Evolutionary conservation across 2,888 invertebrate species (phyloP).

Genomic region (Pseudeuparius sepicola): DNA sequence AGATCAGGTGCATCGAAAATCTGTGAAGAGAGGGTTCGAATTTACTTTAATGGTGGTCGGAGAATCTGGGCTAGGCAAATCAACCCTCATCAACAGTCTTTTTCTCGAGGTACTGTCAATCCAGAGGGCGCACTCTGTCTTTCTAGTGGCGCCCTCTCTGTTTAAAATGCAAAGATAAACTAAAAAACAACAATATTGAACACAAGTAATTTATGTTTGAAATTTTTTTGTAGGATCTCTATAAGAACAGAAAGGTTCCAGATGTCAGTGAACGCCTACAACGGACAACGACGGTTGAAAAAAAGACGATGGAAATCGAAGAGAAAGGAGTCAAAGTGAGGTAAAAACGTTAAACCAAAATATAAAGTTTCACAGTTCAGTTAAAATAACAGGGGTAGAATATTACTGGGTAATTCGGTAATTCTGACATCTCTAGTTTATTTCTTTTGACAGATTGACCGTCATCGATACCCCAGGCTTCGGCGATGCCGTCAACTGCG

Average conservation of each 20-base stretch:
- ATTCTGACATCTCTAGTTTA: too few species aligned
- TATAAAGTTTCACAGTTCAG: too few species aligned
- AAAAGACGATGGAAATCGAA: slow-evolving; percentile 88
- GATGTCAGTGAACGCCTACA: slow-evolving; percentile 54
- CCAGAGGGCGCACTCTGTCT: too few species aligned
- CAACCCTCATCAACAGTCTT: slow-evolving; percentile 78
- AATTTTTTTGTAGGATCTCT: slow-evolving; percentile 85
- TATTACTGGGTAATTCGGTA: too few species aligned
- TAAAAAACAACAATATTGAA: too few species aligned
- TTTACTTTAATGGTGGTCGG: slow-evolving; percentile 96
- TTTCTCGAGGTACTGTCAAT: too few species aligned
- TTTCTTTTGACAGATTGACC: slow-evolving; percentile 47
- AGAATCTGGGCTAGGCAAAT: slow-evolving; percentile 89
- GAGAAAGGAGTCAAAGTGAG: slow-evolving; percentile 85
- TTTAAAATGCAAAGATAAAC: too few species aligned
- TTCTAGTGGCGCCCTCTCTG: too few species aligned
- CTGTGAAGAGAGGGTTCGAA: slow-evolving; percentile 92
- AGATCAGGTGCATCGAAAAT: slow-evolving; percentile 93
- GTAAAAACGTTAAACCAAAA: too few species aligned
- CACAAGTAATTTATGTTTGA: slow-evolving; percentile 37
- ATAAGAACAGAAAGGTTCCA: slow-evolving; percentile 70
- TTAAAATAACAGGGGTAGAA: not conserved
- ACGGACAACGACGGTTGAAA: slow-evolving; percentile 62
- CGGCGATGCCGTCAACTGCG: slow-evolving; percentile 87
- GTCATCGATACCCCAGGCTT: slow-evolving; percentile 95